Evolutionary conservation across 2,797 vertebrate species (phyloP).

Genomic region (Aphelocoma californica): DNA sequence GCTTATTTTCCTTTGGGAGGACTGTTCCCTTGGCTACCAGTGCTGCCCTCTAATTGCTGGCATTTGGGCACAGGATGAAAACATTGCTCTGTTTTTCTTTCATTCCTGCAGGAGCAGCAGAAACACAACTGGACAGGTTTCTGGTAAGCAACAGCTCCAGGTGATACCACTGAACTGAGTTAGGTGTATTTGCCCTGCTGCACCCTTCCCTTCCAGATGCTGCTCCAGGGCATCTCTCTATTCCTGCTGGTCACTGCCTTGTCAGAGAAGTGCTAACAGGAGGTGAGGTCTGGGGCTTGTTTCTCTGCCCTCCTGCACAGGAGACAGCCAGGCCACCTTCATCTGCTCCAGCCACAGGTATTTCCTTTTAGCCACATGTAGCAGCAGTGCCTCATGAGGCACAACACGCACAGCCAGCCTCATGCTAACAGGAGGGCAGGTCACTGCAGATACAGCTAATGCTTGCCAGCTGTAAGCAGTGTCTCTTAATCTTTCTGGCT

Average conservation of each 20-base stretch:
- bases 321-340: background rate
- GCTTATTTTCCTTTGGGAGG: background rate
- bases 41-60: background rate
- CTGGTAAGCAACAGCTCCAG: background rate
- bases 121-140: background rate
- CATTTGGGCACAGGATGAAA: slow-evolving; percentile 22
- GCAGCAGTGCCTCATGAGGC: background rate
- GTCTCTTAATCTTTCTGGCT: background rate
- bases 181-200: background rate
- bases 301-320: background rate
- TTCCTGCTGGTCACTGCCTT: background rate
- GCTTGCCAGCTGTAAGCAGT: background rate
- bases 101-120: background rate
- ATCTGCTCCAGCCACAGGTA: background rate
- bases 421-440: background rate
- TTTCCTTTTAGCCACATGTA: background rate
- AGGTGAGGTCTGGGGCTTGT: background rate
- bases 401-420: background rate
- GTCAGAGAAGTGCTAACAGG: background rate
- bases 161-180: background rate
- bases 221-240: background rate
- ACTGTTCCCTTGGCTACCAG: slow-evolving; percentile 54
- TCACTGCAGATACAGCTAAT: background rate
- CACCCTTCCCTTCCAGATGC: background rate
- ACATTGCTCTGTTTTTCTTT: background rate